These are phyloP conservation scores for Clarias pachynema DNA, from an alignment of 2,797 vertebrate species.

Conservation along the genomic window DNA sequence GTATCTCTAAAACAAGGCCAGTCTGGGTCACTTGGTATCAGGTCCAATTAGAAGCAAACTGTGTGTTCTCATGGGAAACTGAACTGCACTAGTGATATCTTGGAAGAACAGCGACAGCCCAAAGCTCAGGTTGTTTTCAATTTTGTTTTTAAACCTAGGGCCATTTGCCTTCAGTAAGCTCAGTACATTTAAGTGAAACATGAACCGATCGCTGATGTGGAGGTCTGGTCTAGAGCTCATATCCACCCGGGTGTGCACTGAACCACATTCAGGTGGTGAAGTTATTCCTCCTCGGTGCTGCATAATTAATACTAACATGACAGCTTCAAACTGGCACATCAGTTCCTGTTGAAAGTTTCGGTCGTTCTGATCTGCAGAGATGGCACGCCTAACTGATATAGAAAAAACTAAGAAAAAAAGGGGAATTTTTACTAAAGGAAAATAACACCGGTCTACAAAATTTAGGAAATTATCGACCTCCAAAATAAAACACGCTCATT, in stretches of 20 bases:
- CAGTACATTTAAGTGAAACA: not conserved
- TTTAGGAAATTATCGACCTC: no score
- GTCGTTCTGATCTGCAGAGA: not conserved
- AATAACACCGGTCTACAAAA: no score
- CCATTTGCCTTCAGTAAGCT: not conserved
- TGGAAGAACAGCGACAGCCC: not conserved
- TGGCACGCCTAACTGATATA: not conserved
- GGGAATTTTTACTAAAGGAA: no score
- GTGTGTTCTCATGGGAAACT: not conserved
- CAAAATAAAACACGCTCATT: no score
- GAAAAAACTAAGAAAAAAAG: no score
- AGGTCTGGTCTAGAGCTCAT: not conserved
- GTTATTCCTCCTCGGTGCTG: not conserved
- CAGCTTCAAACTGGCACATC: not conserved
- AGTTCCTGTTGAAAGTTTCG: not conserved
- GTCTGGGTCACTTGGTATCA: not conserved
- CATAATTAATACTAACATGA: not conserved
- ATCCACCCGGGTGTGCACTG: no score
- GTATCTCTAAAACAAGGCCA: not conserved
- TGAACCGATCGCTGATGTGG: not conserved
- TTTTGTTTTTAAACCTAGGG: no score
- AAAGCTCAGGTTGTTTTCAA: not conserved
- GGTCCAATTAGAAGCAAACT: not conserved
- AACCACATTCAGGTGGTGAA: not conserved
- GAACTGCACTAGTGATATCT: not conserved